Conservation (phyloP, 2,113 vertebrate species). For the Corythoichthys intestinalis region DNA sequence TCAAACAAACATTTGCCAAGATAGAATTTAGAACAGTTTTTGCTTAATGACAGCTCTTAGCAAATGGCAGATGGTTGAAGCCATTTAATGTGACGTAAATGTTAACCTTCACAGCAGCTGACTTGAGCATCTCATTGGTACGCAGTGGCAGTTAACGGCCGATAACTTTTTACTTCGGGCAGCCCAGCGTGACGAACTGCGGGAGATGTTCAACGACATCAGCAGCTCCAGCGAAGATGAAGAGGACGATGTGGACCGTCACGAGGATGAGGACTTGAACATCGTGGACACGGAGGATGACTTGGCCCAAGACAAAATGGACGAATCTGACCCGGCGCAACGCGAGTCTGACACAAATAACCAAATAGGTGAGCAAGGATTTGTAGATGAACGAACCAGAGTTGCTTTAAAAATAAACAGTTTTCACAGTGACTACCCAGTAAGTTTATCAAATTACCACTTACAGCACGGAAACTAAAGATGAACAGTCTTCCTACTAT, state of each 20-base stretch:
- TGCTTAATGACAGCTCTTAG: neutral
- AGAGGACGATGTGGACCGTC: constrained; percentile 85
- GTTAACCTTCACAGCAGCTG: neutral
- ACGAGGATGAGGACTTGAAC: constrained; percentile 87
- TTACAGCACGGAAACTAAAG: too few relatives aligned
- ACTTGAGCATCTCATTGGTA: constrained; percentile 1
- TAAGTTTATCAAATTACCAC: too few relatives aligned
- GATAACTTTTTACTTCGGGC: constrained; percentile 13
- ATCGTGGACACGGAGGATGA: constrained; percentile 88
- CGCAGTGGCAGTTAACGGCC: neutral
- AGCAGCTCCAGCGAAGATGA: constrained; percentile 88
- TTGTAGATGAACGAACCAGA: too few relatives aligned
- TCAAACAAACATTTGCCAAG: neutral
- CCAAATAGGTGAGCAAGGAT: constrained; percentile 74
- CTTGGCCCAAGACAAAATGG: constrained; percentile 81
- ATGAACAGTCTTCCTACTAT: too few relatives aligned
- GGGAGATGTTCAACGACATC: constrained; percentile 84
- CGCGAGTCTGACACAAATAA: constrained; percentile 76
- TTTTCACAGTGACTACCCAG: too few relatives aligned
- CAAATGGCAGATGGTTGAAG: neutral
- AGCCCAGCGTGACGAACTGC: constrained; percentile 78
- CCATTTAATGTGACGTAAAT: neutral
- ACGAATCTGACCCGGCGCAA: constrained; percentile 73
- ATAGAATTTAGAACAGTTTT: too few relatives aligned
- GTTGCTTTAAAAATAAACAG: too few relatives aligned